Conservation (phyloP, 2,797 vertebrate genomes). For the Amblyraja radiata region DNA sequence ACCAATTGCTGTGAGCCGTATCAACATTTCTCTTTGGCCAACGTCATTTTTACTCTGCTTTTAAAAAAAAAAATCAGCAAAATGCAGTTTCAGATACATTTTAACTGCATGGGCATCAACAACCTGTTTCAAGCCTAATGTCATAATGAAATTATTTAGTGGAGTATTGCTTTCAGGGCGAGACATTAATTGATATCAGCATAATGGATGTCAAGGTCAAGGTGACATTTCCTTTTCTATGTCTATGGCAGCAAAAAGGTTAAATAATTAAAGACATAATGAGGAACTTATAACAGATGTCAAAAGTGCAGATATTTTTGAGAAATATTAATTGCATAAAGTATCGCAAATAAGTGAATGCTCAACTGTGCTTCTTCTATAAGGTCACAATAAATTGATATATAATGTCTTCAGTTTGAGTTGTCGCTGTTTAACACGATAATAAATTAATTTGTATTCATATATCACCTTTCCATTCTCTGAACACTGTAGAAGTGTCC, state of each 20-base stretch:
- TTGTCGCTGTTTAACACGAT: background rate
- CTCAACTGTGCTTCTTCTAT: background rate
- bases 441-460: background rate
- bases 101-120: slow-evolving; percentile 2
- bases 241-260: background rate
- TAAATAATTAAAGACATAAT: background rate
- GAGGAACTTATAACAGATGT: background rate
- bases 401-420: background rate
- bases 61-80: background rate
- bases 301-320: background rate
- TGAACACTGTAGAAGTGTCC: background rate
- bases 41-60: background rate
- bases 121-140: slow-evolving; percentile 12
- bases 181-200: background rate
- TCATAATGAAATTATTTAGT: slow-evolving; percentile 22
- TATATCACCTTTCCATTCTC: background rate
- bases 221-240: background rate
- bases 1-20: slow-evolving; percentile 15
- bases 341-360: background rate
- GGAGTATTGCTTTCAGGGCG: background rate
- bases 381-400: background rate
- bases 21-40: background rate
- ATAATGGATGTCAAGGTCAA: background rate
- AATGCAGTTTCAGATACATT: background rate
- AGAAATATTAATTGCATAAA: background rate